Percentiles rank a stretch among this genome's conserved stretches.
Evolutionary conservation across 2,113 vertebrate genomes (phyloP).

Genomic region (Petaurus breviceps): DNA sequence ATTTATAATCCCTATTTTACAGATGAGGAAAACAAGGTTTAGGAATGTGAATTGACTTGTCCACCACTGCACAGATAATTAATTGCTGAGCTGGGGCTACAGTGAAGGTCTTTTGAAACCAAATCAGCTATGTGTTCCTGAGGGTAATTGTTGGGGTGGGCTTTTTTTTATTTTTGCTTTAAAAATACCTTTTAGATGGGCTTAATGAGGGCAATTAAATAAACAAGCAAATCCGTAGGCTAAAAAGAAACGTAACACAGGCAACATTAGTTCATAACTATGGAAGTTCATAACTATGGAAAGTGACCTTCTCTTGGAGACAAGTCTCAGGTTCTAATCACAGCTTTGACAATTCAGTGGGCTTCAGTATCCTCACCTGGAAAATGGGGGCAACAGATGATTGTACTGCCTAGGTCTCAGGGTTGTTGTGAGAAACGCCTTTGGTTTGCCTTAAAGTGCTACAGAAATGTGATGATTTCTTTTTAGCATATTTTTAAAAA

Average conservation of each 20-base stretch:
- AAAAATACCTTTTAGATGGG: not conserved
- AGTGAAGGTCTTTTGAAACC: not conserved
- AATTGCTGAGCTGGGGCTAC: not conserved
- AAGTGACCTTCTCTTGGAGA: not conserved
- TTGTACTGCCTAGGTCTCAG: not conserved
- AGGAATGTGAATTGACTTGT: not conserved
- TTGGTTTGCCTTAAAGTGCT: not conserved
- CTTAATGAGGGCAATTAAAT: not conserved
- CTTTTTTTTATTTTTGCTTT: not conserved
- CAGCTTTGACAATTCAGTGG: not conserved
- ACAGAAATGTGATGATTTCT: not conserved
- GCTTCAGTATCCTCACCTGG: not conserved
- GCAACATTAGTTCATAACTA: not conserved
- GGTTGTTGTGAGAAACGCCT: not conserved
- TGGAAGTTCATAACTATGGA: not conserved
- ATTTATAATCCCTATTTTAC: not conserved
- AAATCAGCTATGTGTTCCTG: not conserved
- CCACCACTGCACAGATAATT: not conserved
- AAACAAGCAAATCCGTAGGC: not conserved
- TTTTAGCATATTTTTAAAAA: not conserved
- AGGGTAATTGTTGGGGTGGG: not conserved
- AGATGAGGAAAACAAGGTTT: not conserved
- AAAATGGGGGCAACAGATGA: not conserved
- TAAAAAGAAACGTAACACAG: not conserved
- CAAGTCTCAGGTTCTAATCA: not conserved